These are phyloP conservation scores for Coturnix japonica DNA, from an alignment of 2,113 vertebrate genomes.

Conservation along the genomic window DNA sequence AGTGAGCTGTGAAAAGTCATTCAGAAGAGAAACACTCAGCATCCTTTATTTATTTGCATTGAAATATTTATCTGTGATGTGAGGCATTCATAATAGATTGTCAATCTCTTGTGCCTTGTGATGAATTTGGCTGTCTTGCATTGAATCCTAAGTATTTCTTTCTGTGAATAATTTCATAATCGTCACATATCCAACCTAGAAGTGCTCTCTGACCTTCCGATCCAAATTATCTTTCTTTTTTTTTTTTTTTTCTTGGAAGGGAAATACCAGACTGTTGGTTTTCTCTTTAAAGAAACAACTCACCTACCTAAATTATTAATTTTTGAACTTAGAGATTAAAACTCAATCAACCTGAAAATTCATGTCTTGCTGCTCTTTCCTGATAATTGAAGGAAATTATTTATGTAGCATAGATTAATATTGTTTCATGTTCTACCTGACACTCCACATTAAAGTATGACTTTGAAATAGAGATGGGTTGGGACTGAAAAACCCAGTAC, in stretches of 20 bases:
- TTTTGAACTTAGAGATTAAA: conserved; percentile 85
- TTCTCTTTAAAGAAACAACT: not conserved
- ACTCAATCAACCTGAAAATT: conserved; percentile 91
- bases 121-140: conserved; percentile 82
- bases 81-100: conserved; percentile 93
- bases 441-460: conserved; percentile 69
- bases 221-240: conserved; percentile 36
- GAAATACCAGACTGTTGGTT: conserved; percentile 74
- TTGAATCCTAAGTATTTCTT: conserved; percentile 79
- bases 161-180: conserved; percentile 86
- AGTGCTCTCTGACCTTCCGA: conserved; percentile 54
- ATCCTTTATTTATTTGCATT: conserved; percentile 99
- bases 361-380: conserved; percentile 84
- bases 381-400: conserved; percentile 84
- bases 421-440: conserved; percentile 75
- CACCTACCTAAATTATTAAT: conserved; percentile 86
- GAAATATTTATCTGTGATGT: conserved; percentile 98
- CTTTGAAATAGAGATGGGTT: conserved; percentile 59
- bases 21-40: conserved; percentile 89
- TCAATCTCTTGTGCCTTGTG: conserved; percentile 87
- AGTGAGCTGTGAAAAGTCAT: conserved; percentile 90
- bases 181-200: conserved; percentile 73
- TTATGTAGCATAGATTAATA: conserved; percentile 80
- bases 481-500: conserved; percentile 35
- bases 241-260: conserved; percentile 23